Evolutionary conservation across 2,888 invertebrate species (phyloP), one percentile per base, ranked within the genome.

Genomic region (Tinea semifulvella): DNA sequence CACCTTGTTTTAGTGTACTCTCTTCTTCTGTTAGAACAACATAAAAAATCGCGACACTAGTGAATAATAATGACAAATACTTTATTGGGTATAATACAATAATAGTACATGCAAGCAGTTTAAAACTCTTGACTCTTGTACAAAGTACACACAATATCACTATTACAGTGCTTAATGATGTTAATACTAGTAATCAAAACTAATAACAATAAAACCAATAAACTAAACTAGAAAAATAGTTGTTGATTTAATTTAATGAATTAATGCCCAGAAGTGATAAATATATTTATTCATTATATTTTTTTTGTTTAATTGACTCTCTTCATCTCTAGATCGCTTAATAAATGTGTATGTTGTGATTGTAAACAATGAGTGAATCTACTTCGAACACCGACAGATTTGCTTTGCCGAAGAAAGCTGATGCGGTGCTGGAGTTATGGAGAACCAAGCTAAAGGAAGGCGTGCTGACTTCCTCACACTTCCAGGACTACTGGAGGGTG

Each of bases 401-500:
- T 53, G 64, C 68, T 47, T 50, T 76, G 56, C 72, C 76, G 42
- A 64, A 68, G 47, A 64, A 69, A 19, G 74, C 70, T n/a, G 76
- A 75, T 43, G 74, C 68, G 2, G 63, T 74, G 5, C 65, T 79
- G 53, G 79, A 75, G 53, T 55, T 70, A 53, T 90, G 89, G 90
- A 77, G 84, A 56, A 50, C 63, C 47, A 84, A 85, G 57, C 82
- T 87, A 67, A 83, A 84, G 58, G 83, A 83, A 48, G 77, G 75
- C 5, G 68, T 80, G 17, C 68, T 89, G n/a, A 72, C 85, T 1
- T 75, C 81, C 7, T 65, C 83, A 2, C 84, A 88, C 61, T 89
- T 91, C 56, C 84, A 86, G 55, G 86, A 88, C 50, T 86, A 89
- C 56, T 91, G 91, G 91, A 73, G 87, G 42, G 75, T 85, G 42